Conservation (phyloP, 2,113 vertebrate genomes). For the Mormyrus lacerda region DNA sequence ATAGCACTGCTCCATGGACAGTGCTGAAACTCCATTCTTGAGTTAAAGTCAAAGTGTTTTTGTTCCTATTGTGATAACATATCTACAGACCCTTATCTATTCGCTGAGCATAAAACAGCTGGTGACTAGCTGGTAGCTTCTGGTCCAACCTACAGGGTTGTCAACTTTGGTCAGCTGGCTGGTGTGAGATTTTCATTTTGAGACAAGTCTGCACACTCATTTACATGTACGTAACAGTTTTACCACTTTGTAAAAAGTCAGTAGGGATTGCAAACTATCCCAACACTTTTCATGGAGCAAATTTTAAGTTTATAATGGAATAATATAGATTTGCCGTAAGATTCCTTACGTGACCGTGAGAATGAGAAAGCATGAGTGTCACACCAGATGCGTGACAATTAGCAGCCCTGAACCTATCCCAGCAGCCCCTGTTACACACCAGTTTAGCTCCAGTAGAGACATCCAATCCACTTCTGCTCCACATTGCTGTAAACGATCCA, state of each 20-base stretch:
- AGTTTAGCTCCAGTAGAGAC: not conserved
- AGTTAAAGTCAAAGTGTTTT: not conserved
- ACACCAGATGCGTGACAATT: not conserved
- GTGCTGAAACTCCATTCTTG: not conserved
- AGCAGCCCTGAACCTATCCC: not conserved
- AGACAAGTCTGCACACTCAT: not conserved
- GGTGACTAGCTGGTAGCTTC: not conserved
- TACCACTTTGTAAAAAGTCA: not conserved
- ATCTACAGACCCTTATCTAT: not conserved
- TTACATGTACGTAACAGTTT: not conserved
- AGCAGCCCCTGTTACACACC: not conserved
- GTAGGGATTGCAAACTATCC: not conserved
- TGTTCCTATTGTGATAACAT: not conserved
- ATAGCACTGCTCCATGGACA: not conserved
- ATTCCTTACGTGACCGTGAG: not conserved
- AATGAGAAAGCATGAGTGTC: not conserved
- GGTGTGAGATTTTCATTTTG: not conserved
- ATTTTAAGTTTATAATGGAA: not conserved
- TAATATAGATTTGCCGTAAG: not conserved
- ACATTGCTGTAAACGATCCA: not conserved
- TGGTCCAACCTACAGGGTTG: not conserved
- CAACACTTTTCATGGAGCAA: not conserved
- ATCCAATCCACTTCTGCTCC: not conserved
- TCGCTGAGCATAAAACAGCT: not conserved
- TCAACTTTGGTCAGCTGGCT: not conserved